These are phyloP conservation scores for Macrosteles quadrilineatus DNA, from an alignment of 1,140 invertebrate species.

Conservation along the genomic window DNA sequence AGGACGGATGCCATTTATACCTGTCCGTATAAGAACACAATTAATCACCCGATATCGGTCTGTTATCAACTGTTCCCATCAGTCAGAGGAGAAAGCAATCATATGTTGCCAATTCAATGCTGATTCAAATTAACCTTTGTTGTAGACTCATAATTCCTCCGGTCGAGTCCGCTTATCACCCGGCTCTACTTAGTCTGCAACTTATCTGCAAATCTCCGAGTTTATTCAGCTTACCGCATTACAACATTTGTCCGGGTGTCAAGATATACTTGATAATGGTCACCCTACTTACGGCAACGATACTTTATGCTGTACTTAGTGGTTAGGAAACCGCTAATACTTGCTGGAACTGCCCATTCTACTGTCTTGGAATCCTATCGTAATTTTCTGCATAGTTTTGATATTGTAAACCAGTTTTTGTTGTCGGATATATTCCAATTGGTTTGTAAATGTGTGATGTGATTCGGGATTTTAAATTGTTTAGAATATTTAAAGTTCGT, in stretches of 20 bases:
- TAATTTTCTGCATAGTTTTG: too few species aligned
- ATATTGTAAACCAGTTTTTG: too few species aligned
- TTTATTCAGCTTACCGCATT: neutral
- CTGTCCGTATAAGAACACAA: slow-evolving; percentile 23
- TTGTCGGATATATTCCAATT: too few species aligned
- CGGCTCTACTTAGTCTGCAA: neutral
- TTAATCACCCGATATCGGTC: neutral
- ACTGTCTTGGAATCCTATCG: too few species aligned
- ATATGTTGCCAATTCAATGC: slow-evolving; percentile 24
- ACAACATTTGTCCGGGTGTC: neutral
- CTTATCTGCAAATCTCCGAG: neutral
- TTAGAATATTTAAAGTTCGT: too few species aligned
- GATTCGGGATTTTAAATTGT: too few species aligned
- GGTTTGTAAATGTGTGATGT: too few species aligned
- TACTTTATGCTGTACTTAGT: too few species aligned
- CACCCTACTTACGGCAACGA: neutral
- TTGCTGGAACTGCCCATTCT: too few species aligned
- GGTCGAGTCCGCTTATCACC: neutral
- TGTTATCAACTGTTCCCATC: slow-evolving; percentile 15
- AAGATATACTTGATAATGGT: neutral
- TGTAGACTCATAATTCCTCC: too few species aligned
- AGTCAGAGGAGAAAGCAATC: slow-evolving; percentile 23
- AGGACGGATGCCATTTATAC: slow-evolving; percentile 20
- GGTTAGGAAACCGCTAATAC: too few species aligned
- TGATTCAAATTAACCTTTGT: slow-evolving; percentile 18